Evolutionary conservation across 2,888 invertebrate genomes (phyloP), one percentile per base, ranked within the genome.

Genomic region (Syritta pipiens): DNA sequence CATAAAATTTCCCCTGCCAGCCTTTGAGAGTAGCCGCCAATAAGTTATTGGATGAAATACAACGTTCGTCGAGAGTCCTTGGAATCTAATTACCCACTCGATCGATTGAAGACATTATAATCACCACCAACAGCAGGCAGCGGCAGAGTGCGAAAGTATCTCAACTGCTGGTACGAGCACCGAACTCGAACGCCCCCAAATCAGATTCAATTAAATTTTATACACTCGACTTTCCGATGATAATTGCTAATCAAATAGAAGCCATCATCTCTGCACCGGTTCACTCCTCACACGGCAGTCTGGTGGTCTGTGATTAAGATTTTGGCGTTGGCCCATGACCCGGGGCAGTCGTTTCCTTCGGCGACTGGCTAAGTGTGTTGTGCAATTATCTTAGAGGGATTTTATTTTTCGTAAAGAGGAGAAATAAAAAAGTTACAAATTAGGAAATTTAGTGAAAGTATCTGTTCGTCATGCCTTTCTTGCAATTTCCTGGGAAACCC

Each of bases 71-170:
- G 20, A 49, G 4, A 28, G 63, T 44, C 68, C 55, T 63, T 76
- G 63, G 30, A 42, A 51, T 63, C 44, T 69, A 76, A 76, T 76
- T 69, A 55, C 63, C 75, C 44, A 57, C 51, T 57, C 57, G 44
- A 46, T 57, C 71, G 69, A 46, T 44, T 35, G 69, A 57, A 69
- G 49, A 69, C 69, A 69, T 63, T 35, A 57, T 63, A 63, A 51
- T 63, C 62, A 51, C 57, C 37, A 0, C 37, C 32, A 4, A 14
- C 37, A 37, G 37, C 9, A 37, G 14, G 32, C 32, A 32, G 32
- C n/a, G 4, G n/a, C 2, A 7, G 28, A 0, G 14, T 14, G 14
- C 37, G 5, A n/a, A n/a, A n/a, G n/a, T 37, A 37, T 37, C 37
- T 14, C 37, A 2, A 17, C n/a, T n/a, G n/a, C n/a, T n/a, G n/a